phyloP scores from a whole-genome alignment of 2,888 invertebrate genomes.

The Anticlea derivata region DNA sequence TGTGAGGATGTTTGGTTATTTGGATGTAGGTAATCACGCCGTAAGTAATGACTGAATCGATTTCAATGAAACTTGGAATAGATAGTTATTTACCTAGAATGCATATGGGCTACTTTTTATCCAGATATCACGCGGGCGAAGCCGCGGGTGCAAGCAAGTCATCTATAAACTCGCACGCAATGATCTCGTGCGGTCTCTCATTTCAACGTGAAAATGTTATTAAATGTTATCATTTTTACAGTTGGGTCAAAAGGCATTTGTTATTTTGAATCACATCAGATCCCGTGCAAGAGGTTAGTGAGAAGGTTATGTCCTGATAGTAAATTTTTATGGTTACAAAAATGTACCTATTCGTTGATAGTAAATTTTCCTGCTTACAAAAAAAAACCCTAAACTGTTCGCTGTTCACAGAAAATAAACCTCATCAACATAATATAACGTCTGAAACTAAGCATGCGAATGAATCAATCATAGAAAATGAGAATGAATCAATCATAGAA shows the following conservation, averaged over 20 bases:
- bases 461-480: background rate
- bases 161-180: background rate
- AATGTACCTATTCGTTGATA: no score
- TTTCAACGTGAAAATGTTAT: slow-evolving; percentile 7
- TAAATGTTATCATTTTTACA: slow-evolving; percentile 42
- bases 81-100: no score
- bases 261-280: slow-evolving; percentile 56
- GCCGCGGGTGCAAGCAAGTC: no score
- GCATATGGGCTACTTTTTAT: no score
- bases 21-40: no score
- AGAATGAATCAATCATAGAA: background rate
- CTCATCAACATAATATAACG: background rate
- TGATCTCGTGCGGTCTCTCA: background rate
- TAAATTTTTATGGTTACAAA: background rate
- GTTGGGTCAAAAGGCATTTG: slow-evolving; percentile 66
- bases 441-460: slow-evolving; percentile 17
- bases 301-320: background rate
- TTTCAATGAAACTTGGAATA: no score
- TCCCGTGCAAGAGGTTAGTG: slow-evolving; percentile 36
- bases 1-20: no score
- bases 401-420: slow-evolving; percentile 1
- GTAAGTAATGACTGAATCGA: no score
- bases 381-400: no score
- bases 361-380: background rate
- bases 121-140: no score